Base-by-base conservation (phyloP, 1,140 invertebrate species). In the Drosophila neocordata region DNA sequence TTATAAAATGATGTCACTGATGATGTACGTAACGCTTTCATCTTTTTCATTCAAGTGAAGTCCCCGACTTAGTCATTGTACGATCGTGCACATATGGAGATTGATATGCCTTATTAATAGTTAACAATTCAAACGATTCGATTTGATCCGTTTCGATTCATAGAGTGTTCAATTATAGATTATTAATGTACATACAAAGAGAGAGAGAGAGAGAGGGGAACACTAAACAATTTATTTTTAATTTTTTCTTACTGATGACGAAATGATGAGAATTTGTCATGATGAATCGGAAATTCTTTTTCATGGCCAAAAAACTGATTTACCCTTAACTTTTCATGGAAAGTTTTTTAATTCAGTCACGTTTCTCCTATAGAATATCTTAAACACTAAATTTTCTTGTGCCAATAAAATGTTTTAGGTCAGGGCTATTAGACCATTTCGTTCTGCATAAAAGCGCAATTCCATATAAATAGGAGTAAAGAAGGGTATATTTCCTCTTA, bases 371-470 rank as follows among this genome's bases (percentile, higher is more conserved):
- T n/a, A 38, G 61, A 35, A 27, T 52, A 34, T 65, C 53, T 65
- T 37, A 11, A 15, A 34, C 34, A 51, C 59, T 65, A 44, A 8
- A 31, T 18, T 18, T 15, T 51, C 27, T 31, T 31, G 27, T 3
- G 27, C 27, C 1, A 6, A 31, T 31, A 7, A 31, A 11, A 34
- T 18, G 5, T 57, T 48, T 65, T 60, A 48, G 70, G 71, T 73
- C 71, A 73, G 27, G 73, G 61, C 71, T 53, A 73, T 73, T 73
- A 73, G 41, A 55, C 65, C 58, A 56, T 59, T 59, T 60, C 20
- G 65, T 73, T 59, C 65, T 73, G 59, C 15, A 48, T 48, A 20
- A 48, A 48, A 48, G 41, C 41, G 41, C 41, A 48, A 48, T 48
- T 48, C 20, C 18, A 11, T n/a, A n/a, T n/a, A n/a, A n/a, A n/a